A percentile compares a stretch with the other conserved stretches of the same genome.
Conservation (phyloP, 2,113 vertebrate species). For the Dicrurus megarhynchus region DNA sequence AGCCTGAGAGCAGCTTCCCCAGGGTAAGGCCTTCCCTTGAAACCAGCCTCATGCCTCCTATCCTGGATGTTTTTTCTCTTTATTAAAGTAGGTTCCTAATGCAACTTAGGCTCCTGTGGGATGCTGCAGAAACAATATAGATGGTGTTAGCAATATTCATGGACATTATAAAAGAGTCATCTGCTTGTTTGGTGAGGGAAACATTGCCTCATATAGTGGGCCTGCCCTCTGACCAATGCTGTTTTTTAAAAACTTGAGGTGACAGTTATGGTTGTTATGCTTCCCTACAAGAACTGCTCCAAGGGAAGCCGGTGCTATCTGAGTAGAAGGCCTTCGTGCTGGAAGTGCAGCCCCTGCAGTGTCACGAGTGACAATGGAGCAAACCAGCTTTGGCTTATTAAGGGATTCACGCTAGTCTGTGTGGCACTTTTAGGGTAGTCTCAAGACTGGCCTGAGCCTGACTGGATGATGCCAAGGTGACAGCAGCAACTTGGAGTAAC, state of each 20-base stretch:
- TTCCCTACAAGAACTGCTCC: not conserved
- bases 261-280: not conserved
- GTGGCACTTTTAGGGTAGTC: not conserved
- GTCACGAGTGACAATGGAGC: accelerated
- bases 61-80: not conserved
- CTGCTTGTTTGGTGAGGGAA: not conserved
- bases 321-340: not conserved
- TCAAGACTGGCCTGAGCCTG: not conserved
- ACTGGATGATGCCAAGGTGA: not conserved
- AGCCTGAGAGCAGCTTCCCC: not conserved
- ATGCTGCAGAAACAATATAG: not conserved
- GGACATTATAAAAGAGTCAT: not conserved
- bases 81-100: not conserved
- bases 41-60: not conserved
- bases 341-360: not conserved
- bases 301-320: not conserved
- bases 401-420: not conserved
- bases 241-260: not conserved
- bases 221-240: not conserved
- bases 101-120: not conserved
- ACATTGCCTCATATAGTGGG: not conserved
- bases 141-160: not conserved
- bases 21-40: not conserved
- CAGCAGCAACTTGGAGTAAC: not conserved
- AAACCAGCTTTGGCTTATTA: not conserved